phyloP scores from a whole-genome alignment of 2,888 invertebrate species.

The Melieria omissa region DNA sequence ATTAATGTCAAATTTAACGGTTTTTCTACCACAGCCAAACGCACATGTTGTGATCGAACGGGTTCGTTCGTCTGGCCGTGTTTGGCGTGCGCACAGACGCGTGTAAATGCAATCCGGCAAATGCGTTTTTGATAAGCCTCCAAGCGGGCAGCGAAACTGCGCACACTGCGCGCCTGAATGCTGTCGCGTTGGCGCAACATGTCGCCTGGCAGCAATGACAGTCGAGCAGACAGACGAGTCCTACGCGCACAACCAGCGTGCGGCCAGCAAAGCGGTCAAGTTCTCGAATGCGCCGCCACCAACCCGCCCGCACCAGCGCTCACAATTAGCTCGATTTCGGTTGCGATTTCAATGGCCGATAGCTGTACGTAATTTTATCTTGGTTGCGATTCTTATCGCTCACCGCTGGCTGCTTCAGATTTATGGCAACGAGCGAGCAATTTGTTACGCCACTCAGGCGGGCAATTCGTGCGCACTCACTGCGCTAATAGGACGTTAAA shows the following conservation, averaged over 20 bases:
- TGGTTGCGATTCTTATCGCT: conserved; percentile 36
- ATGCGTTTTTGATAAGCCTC: conserved; percentile 28
- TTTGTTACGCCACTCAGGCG: no score
- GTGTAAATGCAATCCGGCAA: conserved; percentile 25
- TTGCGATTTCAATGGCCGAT: conserved; percentile 28
- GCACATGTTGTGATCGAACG: no score
- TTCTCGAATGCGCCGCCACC: background rate
- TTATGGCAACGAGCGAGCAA: no score
- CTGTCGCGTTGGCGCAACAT: background rate
- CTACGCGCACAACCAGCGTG: background rate
- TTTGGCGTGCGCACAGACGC: conserved; percentile 19
- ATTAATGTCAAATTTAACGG: no score
- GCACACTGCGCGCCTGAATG: background rate
- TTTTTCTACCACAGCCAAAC: no score
- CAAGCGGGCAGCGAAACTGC: background rate
- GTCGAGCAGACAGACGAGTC: background rate
- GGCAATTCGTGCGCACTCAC: no score
- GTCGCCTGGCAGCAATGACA: background rate
- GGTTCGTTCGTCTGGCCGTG: background rate
- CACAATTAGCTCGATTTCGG: background rate
- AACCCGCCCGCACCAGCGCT: conserved; percentile 5
- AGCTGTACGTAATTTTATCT: conserved; percentile 40
- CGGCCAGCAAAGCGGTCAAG: background rate
- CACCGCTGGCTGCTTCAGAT: background rate
- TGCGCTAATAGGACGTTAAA: no score